Base-by-base conservation (phyloP, 2,888 invertebrate genomes). In the Hypomecis atomaria region DNA sequence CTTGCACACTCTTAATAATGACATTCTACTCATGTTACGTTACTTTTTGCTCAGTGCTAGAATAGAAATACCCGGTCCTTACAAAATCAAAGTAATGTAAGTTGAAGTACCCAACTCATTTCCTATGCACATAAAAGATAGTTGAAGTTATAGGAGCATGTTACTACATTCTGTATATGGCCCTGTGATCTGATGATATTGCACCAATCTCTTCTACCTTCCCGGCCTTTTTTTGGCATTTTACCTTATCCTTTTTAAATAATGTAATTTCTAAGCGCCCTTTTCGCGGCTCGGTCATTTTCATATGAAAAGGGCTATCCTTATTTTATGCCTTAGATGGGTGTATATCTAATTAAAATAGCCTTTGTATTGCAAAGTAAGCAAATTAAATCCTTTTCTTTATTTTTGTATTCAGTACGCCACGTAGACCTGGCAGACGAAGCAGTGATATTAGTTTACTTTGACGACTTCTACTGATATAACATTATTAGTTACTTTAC, bases 231-330 rank as follows among this genome's bases (percentile, higher is more conserved):
- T 67, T 48, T 66, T 58, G 57, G 49, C 33, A 33, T 50, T 56
- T 23, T 11, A 49, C 60, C 42, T 62, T 49, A 63, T 56, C 65
- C 62, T 71, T 69, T 69, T 69, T 65, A 61, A 71, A 69, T 71
- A 62, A 61, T 62, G 67, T 69, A 71, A 71, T 71, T 67, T 71
- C 67, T 66, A 67, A 65, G 69, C 66, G 64, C 49, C 67, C 67
- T 65, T 67, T 65, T 64, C 56, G 59, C 56, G 60, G 63, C 52
- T 13, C 57, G 65, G 68, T 60, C 52, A 66, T 65, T 66, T 59
- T 67, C 62, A 69, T 71, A 62, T 67, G 59, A 68, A 69, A 55
- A 64, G 60, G 64, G 60, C 52, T 33, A 67, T 65, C 57, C 62
- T 56, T 64, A 61, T 66, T 23, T 63, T 60, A 63, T 63, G 52